These are phyloP conservation scores for Danio aesculapii DNA, from an alignment of 2,797 vertebrate genomes.

Conservation along the genomic window DNA sequence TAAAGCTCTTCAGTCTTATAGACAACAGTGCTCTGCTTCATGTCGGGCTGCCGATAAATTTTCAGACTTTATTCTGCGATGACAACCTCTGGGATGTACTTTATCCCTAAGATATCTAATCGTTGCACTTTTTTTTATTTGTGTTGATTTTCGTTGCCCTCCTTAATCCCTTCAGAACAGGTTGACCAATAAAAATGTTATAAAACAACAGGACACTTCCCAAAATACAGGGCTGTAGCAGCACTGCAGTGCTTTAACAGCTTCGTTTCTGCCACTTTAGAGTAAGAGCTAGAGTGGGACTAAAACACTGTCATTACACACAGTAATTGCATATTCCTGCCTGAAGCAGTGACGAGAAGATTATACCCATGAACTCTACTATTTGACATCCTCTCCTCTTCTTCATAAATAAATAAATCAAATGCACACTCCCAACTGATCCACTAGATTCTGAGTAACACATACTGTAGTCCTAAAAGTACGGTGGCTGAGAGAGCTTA, in stretches of 20 bases:
- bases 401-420: conserved; percentile 23
- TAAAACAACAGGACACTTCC: neutral
- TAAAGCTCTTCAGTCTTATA: too few relatives aligned
- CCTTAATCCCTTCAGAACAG: neutral
- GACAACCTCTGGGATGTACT: too few relatives aligned
- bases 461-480: conserved; percentile 1
- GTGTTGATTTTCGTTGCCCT: neutral
- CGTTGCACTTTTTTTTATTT: neutral
- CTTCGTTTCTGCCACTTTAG: conserved; percentile 58
- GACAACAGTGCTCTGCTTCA: too few relatives aligned
- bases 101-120: neutral
- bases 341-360: conserved; percentile 33
- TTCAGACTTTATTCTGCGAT: too few relatives aligned
- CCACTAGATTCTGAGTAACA: neutral
- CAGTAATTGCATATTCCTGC: conserved; percentile 55
- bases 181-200: neutral
- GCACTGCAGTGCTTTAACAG: conserved; percentile 63
- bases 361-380: conserved; percentile 49
- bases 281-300: conserved; percentile 40
- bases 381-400: conserved; percentile 1
- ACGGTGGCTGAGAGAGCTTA: too few relatives aligned
- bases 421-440: neutral
- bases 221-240: conserved; percentile 39
- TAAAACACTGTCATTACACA: conserved; percentile 58
- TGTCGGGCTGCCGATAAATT: too few relatives aligned